Conservation (phyloP, 2,797 vertebrate species). For the Acropternis orthonyx region DNA sequence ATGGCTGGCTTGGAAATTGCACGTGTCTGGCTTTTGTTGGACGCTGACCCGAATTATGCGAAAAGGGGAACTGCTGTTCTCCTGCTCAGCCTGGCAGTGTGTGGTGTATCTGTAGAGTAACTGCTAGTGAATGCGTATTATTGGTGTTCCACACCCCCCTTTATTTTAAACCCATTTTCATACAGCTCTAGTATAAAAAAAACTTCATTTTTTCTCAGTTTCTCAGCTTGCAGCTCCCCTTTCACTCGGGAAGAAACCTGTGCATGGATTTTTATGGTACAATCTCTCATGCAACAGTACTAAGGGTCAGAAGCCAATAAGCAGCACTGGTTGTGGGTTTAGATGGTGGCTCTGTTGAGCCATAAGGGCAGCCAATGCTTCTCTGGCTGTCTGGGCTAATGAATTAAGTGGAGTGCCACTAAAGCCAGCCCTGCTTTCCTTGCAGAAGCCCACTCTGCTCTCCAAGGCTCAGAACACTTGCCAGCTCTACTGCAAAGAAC, state of each 20-base stretch:
- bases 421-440: background rate
- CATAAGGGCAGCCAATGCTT: background rate
- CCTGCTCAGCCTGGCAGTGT: background rate
- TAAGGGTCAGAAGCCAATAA: background rate
- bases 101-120: background rate
- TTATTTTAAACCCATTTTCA: background rate
- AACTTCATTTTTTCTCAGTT: rapidly evolving
- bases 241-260: background rate
- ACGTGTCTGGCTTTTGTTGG: background rate
- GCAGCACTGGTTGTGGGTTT: background rate
- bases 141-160: background rate
- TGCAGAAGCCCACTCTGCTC: conserved; percentile 85
- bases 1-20: background rate
- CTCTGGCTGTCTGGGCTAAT: background rate
- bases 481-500: conserved; percentile 93
- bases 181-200: background rate
- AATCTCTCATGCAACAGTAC: background rate
- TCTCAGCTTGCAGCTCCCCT: background rate
- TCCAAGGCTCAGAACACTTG: conserved; percentile 88
- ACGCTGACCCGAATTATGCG: background rate
- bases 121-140: background rate
- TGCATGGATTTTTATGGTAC: background rate
- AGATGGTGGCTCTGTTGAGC: background rate
- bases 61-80: background rate
- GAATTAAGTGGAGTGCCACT: background rate